Evolutionary conservation across 1,140 invertebrate species (phyloP), one percentile per base, ranked within the genome.

Genomic region (Thrips palmi): DNA sequence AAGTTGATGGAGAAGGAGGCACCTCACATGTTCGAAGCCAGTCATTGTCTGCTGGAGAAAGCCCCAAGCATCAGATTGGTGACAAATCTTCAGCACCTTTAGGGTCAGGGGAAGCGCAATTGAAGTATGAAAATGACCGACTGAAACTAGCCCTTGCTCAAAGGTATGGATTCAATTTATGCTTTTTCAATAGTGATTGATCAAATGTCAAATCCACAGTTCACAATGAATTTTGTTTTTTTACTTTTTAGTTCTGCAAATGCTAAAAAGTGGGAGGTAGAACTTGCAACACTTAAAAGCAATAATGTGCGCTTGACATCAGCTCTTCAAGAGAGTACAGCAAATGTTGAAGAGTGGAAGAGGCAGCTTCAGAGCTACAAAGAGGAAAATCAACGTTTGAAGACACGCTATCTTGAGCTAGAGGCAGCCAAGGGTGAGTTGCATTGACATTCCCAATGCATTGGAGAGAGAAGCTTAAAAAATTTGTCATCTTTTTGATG

Each of bases 291-390:
- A 5, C 63, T 97, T 44, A 96, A 96, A 62, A 93, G 84, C 49
- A 96, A 94, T 58, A 97, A 97, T 60, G 72, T 83, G 11, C 71
- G 89, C 49, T 63, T 97, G 49, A 96, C 91, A 6, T 86, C 84
- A 50, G 91, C 91, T 7, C 66, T 97, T 33, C 91, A 97, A 62
- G 92, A 97, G 60, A 92, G 85, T 45, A 96, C 88, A 19, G 83
- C 88, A 27, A 97, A 97, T 62, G 91, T 97, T 5, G 91, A 97
- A 51, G 89, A 96, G 57, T 97, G 92, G 92, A 96, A 97, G 63
- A 71, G 87, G 47, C 91, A 97, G 54, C 64, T 97, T 39, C 88
- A 92, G 46, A 77, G 82, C 24, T 91, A 94, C 52, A 91, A 94
- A 62, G 91, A 97, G 52, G 91, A 96, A 58, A 93, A 93, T 62